phyloP scores from a whole-genome alignment of 2,797 vertebrate species.

The Numenius phaeopus region DNA sequence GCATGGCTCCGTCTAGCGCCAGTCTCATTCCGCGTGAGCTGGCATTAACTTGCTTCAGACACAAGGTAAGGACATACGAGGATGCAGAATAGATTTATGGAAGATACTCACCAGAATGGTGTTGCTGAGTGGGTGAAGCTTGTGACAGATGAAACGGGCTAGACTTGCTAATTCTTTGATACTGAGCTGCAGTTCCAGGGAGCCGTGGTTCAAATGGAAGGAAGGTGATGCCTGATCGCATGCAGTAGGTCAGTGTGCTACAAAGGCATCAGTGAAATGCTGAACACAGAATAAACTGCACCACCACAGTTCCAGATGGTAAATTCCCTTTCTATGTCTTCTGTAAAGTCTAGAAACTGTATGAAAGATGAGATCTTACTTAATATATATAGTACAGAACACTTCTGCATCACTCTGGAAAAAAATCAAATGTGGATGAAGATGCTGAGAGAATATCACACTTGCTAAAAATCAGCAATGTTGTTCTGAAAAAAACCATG shows the following conservation, averaged over 20 bases:
- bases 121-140: conserved; percentile 7
- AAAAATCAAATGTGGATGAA: background rate
- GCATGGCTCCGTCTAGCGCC: background rate
- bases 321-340: background rate
- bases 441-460: background rate
- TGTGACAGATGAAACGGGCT: conserved; percentile 11
- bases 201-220: background rate
- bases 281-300: background rate
- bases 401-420: background rate
- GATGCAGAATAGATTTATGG: conserved; percentile 3
- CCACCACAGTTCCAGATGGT: background rate
- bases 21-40: background rate
- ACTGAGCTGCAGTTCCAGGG: background rate
- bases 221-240: background rate
- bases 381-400: background rate
- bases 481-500: background rate
- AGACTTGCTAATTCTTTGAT: background rate
- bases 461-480: background rate
- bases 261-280: background rate
- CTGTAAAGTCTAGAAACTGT: background rate
- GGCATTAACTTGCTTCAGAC: background rate
- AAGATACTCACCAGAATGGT: background rate
- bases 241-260: conserved; percentile 19
- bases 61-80: background rate
- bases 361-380: background rate